Evolutionary conservation across 2,888 invertebrate species (phyloP), one percentile per base, ranked within the genome.

Genomic region (Chaetogeoica ovagalla): DNA sequence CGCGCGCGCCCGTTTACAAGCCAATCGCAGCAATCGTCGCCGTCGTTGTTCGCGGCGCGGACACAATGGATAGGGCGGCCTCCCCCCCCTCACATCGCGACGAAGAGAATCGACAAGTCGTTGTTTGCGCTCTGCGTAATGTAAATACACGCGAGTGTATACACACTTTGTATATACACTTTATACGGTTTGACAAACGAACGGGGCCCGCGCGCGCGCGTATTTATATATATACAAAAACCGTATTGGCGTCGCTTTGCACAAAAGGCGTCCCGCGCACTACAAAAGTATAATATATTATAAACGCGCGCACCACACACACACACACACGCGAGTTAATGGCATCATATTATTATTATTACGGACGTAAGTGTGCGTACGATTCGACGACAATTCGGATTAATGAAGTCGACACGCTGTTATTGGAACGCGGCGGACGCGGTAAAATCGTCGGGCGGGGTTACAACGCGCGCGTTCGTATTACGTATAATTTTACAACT

Each of bases 201-300:
- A 52, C 73, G 62, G 17, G 30, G 60, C 48, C 62, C 73, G 62
- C 52, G 43, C n/a, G 48, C 30, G 48, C 6, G 19, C 5, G 15
- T 43, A 43, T 43, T 9, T 43, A 43, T 43, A 6, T 43, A 43
- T 43, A 43, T 43, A 43, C 43, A 43, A 43, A 43, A 43, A 43
- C 43, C 43, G 43, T 43, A 43, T 55, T 15, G 6, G 7, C 60
- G 60, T 2, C 15, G 30, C 30, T 30, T 55, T 19, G 23, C 76
- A 68, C 76, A 68, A 76, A 68, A 48, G 30, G 75, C 59, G 71
- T 66, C 66, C 55, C 75, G 76, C 43, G 66, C 68, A 48, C 48
- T 13, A 13, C 11, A 48, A 48, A 11, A 13, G 15, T 48, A 48
- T 30, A 30, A 30, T 30, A 30, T 30, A 30, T 30, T 30, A 30